Conservation (phyloP, 2,113 vertebrate genomes). For the Rhea pennata region DNA sequence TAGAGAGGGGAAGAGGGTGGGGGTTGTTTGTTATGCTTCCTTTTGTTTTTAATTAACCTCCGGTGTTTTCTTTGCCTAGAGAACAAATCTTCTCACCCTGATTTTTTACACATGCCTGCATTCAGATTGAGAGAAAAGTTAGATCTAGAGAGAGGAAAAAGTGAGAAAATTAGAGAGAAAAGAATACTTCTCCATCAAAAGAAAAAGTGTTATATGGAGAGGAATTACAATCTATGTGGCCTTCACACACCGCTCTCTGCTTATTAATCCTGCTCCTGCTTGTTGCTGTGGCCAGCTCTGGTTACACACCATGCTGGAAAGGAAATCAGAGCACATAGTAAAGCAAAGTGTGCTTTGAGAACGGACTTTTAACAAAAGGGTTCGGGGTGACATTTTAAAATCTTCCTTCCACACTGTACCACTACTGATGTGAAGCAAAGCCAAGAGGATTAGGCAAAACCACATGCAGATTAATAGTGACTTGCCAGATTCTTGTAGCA, state of each 20-base stretch:
- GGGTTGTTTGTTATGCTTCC: constrained; percentile 24
- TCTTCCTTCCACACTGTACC: background rate
- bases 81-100: constrained; percentile 27
- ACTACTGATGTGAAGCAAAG: background rate
- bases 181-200: background rate
- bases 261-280: background rate
- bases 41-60: constrained; percentile 75
- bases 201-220: background rate
- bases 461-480: background rate
- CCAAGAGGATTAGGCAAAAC: background rate
- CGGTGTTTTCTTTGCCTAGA: constrained; percentile 45
- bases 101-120: constrained; percentile 37
- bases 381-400: too few relatives aligned
- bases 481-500: background rate
- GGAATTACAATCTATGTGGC: background rate
- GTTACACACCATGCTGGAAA: background rate
- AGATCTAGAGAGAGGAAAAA: background rate
- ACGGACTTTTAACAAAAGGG: background rate
- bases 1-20: background rate
- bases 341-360: background rate
- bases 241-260: background rate
- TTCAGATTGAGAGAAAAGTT: background rate
- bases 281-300: background rate
- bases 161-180: background rate
- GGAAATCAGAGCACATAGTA: background rate